phyloP scores from a whole-genome alignment of 2,888 invertebrate genomes.

The Eilema depressum region DNA sequence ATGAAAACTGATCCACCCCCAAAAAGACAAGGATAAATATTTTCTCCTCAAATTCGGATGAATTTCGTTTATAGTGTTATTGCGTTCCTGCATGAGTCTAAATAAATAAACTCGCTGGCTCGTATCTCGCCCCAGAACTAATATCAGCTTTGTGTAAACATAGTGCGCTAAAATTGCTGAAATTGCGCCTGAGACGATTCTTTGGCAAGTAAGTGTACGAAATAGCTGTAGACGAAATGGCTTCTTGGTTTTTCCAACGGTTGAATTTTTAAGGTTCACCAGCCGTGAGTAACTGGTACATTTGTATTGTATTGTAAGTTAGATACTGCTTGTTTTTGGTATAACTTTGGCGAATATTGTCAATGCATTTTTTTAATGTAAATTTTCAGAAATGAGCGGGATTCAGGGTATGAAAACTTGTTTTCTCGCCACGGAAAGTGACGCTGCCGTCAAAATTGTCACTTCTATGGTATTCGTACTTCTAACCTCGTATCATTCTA shows the following conservation, averaged over 20 bases:
- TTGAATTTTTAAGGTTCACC: slow-evolving; percentile 54
- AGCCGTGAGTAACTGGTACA: slow-evolving; percentile 34
- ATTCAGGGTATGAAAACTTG: background rate
- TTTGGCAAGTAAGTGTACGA: slow-evolving; percentile 57
- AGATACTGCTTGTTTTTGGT: slow-evolving; percentile 29
- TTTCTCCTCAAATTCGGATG: slow-evolving; percentile 30
- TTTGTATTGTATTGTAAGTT: slow-evolving; percentile 1
- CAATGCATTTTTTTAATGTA: background rate
- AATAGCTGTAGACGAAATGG: slow-evolving; percentile 38
- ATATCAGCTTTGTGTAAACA: slow-evolving; percentile 67
- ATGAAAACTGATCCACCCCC: background rate
- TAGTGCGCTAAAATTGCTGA: slow-evolving; percentile 62
- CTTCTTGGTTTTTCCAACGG: slow-evolving; percentile 52
- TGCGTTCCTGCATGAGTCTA: slow-evolving; percentile 51
- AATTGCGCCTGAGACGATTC: slow-evolving; percentile 58
- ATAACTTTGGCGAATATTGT: background rate
- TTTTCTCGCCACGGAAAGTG: background rate
- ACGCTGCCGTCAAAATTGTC: no score
- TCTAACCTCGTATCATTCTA: no score
- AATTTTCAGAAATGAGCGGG: background rate
- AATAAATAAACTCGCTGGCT: slow-evolving; percentile 60
- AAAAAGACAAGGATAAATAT: slow-evolving; percentile 35
- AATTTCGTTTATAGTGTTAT: slow-evolving; percentile 54
- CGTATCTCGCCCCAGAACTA: slow-evolving; percentile 63
- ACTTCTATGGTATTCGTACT: background rate